Evolutionary conservation across 1,140 invertebrate genomes (phyloP), one percentile per base, ranked within the genome.

Genomic region (Maconellicoccus hirsutus): DNA sequence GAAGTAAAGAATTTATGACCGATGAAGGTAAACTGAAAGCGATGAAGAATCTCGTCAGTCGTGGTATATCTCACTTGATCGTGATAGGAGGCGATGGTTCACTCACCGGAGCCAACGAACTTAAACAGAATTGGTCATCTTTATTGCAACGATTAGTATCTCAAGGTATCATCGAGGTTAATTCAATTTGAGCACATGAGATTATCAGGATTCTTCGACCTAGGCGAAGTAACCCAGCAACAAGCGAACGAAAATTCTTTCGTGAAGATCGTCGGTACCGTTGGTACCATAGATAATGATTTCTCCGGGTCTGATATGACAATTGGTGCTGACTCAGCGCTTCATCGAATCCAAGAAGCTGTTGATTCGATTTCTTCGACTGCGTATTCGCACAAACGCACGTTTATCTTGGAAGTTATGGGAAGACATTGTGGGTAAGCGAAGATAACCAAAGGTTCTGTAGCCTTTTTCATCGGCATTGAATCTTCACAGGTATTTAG

Each of bases 401-500:
- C 83, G 6, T 87, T 87, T 78, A 85, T 86, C 21, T 76, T 86
- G 72, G 85, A 86, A 78, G 83, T 86, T 0, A 86, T 86, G 85
- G 85, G 85, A n/a, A 78, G 85, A 59, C 84, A 86, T 76, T 85
- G 84, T 78, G 84, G 84, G 75, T 84, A 80, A 75, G 72, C 59
- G 1, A 27, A 16, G 16, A 22, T 22, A 59, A 59, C 52, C 3
- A 8, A 42, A 42, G 8, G 8, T 42, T 59, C 16, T 59, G 4
- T 7, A 59, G 4, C 16, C n/a, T 25, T 63, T 42, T 25, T 39
- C 2, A 70, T 71, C 21, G 38, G 19, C 52, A 19, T 16, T 52
- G 59, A 26, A 26, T 12, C n/a, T 39, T 42, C 75, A 75, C 83
- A 91, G 92, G 84, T 94, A 94, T 84, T 83, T 96, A 81, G 93